Evolutionary conservation across 2,113 vertebrate genomes (phyloP).

Genomic region (Neodontobutis hainanensis): DNA sequence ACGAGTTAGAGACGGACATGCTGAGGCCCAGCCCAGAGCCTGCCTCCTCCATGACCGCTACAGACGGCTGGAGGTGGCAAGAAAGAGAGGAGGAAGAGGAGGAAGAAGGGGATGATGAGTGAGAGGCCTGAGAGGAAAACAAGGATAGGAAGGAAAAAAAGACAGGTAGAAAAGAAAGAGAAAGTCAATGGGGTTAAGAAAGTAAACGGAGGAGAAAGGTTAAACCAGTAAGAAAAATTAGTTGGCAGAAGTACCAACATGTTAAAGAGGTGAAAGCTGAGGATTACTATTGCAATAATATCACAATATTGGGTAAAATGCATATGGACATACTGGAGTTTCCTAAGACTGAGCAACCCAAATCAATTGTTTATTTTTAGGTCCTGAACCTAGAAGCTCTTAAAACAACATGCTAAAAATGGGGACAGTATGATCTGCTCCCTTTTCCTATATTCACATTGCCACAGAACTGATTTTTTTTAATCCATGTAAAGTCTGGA

Average conservation of each 20-base stretch:
- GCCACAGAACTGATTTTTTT: constrained; percentile 57
- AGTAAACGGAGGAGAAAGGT: constrained; percentile 43
- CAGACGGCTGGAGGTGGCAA: constrained; percentile 88
- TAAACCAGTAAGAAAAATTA: constrained; percentile 58
- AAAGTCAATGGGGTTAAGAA: constrained; percentile 18
- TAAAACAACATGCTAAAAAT: constrained; percentile 48
- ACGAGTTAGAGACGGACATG: constrained; percentile 98
- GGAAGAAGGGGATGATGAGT: constrained; percentile 91
- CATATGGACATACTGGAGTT: too few species aligned
- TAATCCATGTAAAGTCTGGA: constrained; percentile 67
- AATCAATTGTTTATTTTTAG: constrained; percentile 12
- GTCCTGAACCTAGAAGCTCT: constrained; percentile 41
- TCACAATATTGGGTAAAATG: too few species aligned
- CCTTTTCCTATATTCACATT: constrained; percentile 28
- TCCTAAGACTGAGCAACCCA: too few species aligned
- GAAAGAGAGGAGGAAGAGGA: constrained; percentile 89
- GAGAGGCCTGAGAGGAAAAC: constrained; percentile 86
- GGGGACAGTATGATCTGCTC: constrained; percentile 43
- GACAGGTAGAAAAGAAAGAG: constrained; percentile 14
- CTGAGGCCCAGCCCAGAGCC: constrained; percentile 91
- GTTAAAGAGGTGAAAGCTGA: constrained; percentile 40
- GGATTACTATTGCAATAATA: constrained; percentile 4
- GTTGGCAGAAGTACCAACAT: constrained; percentile 36
- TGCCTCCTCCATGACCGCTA: constrained; percentile 89
- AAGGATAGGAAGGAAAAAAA: constrained; percentile 15